Conservation (phyloP, 2,113 vertebrate species). For the Tapirus terrestris region DNA sequence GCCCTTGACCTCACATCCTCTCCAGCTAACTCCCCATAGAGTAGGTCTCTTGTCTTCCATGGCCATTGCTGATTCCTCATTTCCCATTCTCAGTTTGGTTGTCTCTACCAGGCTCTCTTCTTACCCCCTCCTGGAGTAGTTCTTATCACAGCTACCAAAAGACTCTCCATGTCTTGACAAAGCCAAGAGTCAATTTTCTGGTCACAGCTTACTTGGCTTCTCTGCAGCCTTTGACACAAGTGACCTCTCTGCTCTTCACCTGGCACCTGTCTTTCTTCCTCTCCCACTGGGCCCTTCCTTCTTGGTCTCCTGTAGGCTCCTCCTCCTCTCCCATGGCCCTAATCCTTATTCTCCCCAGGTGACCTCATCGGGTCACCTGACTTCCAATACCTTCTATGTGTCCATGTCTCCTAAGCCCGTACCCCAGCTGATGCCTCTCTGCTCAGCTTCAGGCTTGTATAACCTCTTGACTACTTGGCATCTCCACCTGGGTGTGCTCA, state of each 20-base stretch:
- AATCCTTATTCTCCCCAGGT: background rate
- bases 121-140: rapidly evolving
- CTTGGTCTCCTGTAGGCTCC: background rate
- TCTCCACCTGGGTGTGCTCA: background rate
- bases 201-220: background rate
- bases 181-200: background rate
- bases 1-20: rapidly evolving
- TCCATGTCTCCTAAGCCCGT: background rate
- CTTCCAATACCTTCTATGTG: background rate
- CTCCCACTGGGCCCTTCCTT: background rate
- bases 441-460: background rate
- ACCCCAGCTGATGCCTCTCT: no score
- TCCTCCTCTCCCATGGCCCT: background rate
- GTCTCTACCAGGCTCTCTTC: background rate
- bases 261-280: background rate
- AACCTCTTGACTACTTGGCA: background rate
- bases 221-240: background rate
- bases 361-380: background rate
- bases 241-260: background rate
- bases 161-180: background rate
- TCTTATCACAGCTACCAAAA: background rate
- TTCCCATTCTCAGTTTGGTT: background rate
- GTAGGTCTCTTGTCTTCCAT: background rate
- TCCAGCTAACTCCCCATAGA: no score
- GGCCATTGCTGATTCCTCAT: background rate